phyloP scores from a whole-genome alignment of 2,113 vertebrate species.

The Zapornia atra region DNA sequence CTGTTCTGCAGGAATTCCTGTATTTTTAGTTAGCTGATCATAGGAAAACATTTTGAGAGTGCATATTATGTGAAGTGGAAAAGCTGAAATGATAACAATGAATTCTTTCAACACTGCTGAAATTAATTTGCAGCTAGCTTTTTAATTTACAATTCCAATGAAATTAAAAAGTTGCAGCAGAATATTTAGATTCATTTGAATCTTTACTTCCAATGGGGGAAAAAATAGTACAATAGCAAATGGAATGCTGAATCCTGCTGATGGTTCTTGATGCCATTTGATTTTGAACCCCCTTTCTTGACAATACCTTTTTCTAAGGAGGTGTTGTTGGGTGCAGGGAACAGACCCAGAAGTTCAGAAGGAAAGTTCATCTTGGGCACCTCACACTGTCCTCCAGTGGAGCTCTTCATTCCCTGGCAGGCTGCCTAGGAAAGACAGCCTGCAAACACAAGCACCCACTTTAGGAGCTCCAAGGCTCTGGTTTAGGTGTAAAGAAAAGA shows the following conservation, averaged over 20 bases:
- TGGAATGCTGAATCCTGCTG: neutral
- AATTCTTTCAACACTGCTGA: slow-evolving; percentile 8
- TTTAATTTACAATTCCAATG: slow-evolving; percentile 4
- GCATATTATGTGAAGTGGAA: neutral
- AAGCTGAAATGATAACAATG: slow-evolving; percentile 10
- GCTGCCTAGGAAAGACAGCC: neutral
- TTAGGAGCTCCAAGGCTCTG: neutral
- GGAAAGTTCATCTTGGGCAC: neutral
- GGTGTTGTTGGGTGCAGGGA: neutral
- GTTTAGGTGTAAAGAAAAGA: neutral
- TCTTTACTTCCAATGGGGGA: neutral
- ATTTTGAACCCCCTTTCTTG: neutral
- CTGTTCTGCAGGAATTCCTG: neutral
- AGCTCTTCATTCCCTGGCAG: neutral
- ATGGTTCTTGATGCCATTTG: neutral
- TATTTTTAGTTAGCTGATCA: neutral
- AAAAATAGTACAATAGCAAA: neutral
- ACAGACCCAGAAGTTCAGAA: neutral
- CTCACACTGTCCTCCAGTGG: neutral
- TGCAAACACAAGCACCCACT: neutral
- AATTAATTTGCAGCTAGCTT: slow-evolving; percentile 28
- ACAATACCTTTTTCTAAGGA: neutral
- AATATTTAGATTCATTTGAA: neutral
- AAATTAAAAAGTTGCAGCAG: neutral
- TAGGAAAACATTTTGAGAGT: neutral